Conservation (phyloP, 2,888 invertebrate genomes). For the Tolmerus cingulatus region DNA sequence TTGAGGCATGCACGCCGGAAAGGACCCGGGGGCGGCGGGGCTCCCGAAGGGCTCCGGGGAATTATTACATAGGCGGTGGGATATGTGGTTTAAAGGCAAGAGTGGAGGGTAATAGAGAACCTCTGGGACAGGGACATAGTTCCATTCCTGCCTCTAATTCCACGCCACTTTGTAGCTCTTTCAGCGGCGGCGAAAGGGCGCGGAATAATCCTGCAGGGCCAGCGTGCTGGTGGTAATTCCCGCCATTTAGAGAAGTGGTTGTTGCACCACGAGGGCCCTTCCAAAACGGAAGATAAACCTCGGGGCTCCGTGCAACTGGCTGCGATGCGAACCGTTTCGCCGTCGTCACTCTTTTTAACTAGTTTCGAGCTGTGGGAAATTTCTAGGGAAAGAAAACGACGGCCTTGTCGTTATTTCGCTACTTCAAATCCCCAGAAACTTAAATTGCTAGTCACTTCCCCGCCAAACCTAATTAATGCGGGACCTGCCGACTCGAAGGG, state of each 20-base stretch:
- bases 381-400: background rate
- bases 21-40: background rate
- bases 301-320: background rate
- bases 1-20: background rate
- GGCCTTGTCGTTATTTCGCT: background rate
- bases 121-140: background rate
- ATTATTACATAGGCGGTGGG: background rate
- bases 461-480: slow-evolving; percentile 25
- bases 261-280: background rate
- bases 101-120: slow-evolving; percentile 7
- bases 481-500: background rate
- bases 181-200: background rate
- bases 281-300: background rate
- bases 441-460: slow-evolving; percentile 1
- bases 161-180: background rate
- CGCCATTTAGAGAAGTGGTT: background rate
- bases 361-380: background rate
- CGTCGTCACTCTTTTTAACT: background rate
- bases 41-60: background rate
- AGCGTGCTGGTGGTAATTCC: background rate
- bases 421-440: slow-evolving; percentile 9
- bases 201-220: background rate
- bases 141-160: background rate
- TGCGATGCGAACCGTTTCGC: background rate
- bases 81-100: background rate